Evolutionary conservation across 2,797 vertebrate genomes (phyloP).

Genomic region (Sparidentex hasta): DNA sequence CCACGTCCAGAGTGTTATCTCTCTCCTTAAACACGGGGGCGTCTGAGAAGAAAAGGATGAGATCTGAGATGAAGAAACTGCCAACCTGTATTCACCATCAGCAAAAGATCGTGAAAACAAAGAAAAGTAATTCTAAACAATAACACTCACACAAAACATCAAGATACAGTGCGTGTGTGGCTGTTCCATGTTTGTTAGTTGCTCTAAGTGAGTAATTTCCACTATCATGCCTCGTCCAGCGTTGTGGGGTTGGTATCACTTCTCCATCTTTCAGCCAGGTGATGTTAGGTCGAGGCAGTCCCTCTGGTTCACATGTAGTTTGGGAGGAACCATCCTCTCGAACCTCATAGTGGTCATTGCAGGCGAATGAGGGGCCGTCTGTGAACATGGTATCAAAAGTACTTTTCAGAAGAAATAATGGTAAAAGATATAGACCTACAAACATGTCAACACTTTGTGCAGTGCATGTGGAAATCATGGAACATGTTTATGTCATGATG

Average conservation of each 20-base stretch:
- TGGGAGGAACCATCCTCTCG: not conserved
- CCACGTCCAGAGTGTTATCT: fast-evolving
- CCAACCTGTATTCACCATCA: not conserved
- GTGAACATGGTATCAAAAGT: slow-evolving; percentile 17
- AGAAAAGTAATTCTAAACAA: not conserved
- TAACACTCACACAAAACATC: slow-evolving; percentile 61
- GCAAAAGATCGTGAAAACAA: too few relatives aligned
- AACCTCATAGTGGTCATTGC: not conserved
- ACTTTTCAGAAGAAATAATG: slow-evolving; percentile 11
- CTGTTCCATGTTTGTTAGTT: slow-evolving; percentile 58
- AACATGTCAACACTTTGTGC: not conserved
- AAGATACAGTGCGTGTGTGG: not conserved
- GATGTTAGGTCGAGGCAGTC: slow-evolving; percentile 35
- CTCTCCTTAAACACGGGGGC: slow-evolving; percentile 45
- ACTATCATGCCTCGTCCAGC: slow-evolving; percentile 37
- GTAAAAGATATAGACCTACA: not conserved
- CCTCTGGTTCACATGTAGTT: slow-evolving; percentile 43
- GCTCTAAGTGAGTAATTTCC: slow-evolving; percentile 55
- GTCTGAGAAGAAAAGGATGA: slow-evolving; percentile 54
- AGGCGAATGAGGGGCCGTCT: slow-evolving; percentile 63
- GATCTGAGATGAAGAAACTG: not conserved
- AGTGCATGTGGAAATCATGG: not conserved
- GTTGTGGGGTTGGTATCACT: fast-evolving
- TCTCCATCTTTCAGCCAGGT: slow-evolving; percentile 60
- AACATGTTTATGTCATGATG: not conserved